Evolutionary conservation across 1,140 invertebrate species (phyloP).

Genomic region (Rhizoglyphus robini): DNA sequence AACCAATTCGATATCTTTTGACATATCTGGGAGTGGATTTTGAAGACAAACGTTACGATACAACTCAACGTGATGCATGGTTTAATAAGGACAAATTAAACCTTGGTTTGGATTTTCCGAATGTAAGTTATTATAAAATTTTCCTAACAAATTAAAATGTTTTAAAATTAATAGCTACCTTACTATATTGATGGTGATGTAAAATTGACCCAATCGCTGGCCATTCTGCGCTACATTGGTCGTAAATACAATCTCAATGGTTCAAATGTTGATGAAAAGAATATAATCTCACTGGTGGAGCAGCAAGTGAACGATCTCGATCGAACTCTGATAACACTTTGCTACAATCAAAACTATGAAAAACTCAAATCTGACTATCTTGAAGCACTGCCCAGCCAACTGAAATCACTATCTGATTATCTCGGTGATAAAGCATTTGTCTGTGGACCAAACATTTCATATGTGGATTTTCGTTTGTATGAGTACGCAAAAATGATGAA

Average conservation of each 20-base stretch:
- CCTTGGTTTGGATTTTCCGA: too few species aligned
- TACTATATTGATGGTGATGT: conserved; percentile 29
- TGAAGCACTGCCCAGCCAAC: conserved; percentile 28
- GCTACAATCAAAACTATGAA: conserved; percentile 24
- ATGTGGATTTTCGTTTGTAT: too few species aligned
- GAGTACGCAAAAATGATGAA: too few species aligned
- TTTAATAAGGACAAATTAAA: too few species aligned
- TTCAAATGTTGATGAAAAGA: conserved; percentile 34
- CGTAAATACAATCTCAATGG: conserved; percentile 30
- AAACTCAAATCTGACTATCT: conserved; percentile 25
- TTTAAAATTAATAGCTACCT: conserved; percentile 18
- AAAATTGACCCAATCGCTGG: conserved; percentile 33
- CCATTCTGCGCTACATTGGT: conserved; percentile 40
- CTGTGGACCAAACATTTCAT: too few species aligned
- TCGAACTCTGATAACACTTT: conserved; percentile 30
- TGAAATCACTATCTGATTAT: conserved; percentile 31
- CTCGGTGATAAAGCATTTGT: conserved; percentile 36
- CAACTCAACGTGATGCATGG: too few species aligned
- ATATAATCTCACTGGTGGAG: conserved; percentile 35
- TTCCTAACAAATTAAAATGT: neutral
- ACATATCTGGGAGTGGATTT: too few species aligned
- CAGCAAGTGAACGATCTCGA: conserved; percentile 37
- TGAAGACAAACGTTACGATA: too few species aligned
- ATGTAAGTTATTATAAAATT: neutral
- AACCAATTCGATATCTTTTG: too few species aligned